phyloP scores from a whole-genome alignment of 1,140 invertebrate genomes.

The Polypedilum pembai region DNA sequence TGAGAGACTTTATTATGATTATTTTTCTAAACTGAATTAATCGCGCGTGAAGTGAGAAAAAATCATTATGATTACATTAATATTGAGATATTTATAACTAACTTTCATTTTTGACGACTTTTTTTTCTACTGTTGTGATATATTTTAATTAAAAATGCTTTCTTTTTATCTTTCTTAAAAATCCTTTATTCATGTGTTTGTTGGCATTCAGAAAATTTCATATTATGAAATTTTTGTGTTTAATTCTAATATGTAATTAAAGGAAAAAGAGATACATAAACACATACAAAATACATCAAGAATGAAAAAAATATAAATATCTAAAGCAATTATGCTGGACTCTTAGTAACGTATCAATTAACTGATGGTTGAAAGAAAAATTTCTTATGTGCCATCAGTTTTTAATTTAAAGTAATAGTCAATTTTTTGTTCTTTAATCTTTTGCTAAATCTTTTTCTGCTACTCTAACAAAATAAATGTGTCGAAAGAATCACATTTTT shows the following conservation, averaged over 20 bases:
- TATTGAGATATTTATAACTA: not conserved
- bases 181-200: not conserved
- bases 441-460: not conserved
- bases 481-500: too few relatives aligned
- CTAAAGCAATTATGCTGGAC: not conserved
- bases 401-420: not conserved
- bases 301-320: too few relatives aligned
- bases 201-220: not conserved
- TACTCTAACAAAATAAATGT: too few relatives aligned
- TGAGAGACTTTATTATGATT: not conserved
- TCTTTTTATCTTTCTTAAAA: not conserved
- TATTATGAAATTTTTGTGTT: not conserved
- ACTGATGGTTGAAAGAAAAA: conserved; percentile 3
- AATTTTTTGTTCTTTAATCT: not conserved
- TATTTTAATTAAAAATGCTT: conserved; percentile 13
- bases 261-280: not conserved
- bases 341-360: not conserved
- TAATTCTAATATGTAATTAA: not conserved
- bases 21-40: too few relatives aligned
- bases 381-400: conserved; percentile 1
- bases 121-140: conserved; percentile 15
- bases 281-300: not conserved
- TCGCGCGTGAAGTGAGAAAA: too few relatives aligned
- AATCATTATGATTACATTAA: too few relatives aligned
- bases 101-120: not conserved